phyloP scores from a whole-genome alignment of 1,140 invertebrate genomes.

The Dryas iulia region DNA sequence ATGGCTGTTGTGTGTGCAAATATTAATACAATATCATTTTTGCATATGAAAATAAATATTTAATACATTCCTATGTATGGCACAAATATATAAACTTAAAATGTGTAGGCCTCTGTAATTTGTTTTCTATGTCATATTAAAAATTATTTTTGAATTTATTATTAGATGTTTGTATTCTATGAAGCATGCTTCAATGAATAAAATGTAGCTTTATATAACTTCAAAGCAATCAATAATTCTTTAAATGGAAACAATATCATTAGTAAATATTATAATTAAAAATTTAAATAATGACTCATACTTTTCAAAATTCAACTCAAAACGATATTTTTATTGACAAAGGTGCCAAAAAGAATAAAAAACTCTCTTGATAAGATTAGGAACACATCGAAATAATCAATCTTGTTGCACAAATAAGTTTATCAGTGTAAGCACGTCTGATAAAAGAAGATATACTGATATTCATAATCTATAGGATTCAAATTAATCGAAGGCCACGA shows the following conservation, averaged over 20 bases:
- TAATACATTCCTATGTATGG: no score
- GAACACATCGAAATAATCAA: slow-evolving; percentile 17
- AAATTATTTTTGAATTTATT: no score
- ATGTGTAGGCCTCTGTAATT: no score
- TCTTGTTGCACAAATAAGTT: slow-evolving; percentile 16
- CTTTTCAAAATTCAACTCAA: neutral
- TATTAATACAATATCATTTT: no score
- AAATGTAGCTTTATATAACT: neutral
- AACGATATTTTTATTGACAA: neutral
- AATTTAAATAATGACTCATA: neutral
- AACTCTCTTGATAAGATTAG: slow-evolving; percentile 8
- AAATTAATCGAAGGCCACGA: slow-evolving; percentile 50
- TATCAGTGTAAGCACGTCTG: slow-evolving; percentile 28
- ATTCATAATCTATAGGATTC: slow-evolving; percentile 56
- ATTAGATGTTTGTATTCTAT: no score
- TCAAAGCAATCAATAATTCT: neutral
- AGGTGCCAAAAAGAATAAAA: neutral
- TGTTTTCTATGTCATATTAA: no score
- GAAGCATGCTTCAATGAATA: neutral
- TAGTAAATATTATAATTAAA: neutral
- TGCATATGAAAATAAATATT: no score
- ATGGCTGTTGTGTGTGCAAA: no score
- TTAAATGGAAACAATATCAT: neutral
- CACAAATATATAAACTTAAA: no score
- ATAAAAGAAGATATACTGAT: slow-evolving; percentile 54